These are phyloP conservation scores for Paedocypris sp. DNA, from an alignment of 2,113 vertebrate species.

Conservation along the genomic window DNA sequence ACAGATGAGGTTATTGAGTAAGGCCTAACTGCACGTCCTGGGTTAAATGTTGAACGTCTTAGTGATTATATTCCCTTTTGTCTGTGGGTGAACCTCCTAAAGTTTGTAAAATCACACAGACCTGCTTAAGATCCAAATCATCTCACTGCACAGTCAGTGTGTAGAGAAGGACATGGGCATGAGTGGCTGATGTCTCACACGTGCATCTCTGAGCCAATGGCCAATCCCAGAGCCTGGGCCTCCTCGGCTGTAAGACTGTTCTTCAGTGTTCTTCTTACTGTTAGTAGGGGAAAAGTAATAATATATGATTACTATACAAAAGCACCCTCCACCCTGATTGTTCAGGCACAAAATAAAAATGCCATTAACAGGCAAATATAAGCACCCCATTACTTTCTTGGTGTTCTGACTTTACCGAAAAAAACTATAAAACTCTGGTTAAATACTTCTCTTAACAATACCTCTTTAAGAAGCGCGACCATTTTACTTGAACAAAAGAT, in stretches of 20 bases:
- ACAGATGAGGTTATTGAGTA: not conserved
- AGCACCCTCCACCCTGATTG: not conserved
- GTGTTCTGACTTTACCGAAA: no score
- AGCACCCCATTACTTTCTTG: no score
- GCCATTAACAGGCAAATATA: no score
- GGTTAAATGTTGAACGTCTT: not conserved
- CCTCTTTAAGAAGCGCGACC: no score
- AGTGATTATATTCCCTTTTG: slow-evolving; percentile 9
- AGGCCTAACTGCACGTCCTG: not conserved
- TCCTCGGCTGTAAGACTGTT: slow-evolving; percentile 86
- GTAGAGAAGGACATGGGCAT: slow-evolving; percentile 24
- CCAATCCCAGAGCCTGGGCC: slow-evolving; percentile 83
- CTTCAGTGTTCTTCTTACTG: slow-evolving; percentile 93
- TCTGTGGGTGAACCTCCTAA: no score
- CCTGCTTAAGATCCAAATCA: slow-evolving; percentile 3
- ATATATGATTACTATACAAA: no score
- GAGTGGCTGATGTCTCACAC: slow-evolving; percentile 62
- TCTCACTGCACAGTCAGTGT: slow-evolving; percentile 31
- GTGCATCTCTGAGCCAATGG: slow-evolving; percentile 83
- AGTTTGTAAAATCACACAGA: no score
- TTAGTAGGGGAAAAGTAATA: not conserved
- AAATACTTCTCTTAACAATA: no score
- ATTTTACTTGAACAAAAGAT: no score
- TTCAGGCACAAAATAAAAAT: no score
- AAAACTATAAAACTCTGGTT: no score